A percentile compares a stretch with the other conserved stretches of the same genome.
These are phyloP conservation scores for Chrysolina haemoptera DNA, from an alignment of 2,888 invertebrate species.

Conservation along the genomic window DNA sequence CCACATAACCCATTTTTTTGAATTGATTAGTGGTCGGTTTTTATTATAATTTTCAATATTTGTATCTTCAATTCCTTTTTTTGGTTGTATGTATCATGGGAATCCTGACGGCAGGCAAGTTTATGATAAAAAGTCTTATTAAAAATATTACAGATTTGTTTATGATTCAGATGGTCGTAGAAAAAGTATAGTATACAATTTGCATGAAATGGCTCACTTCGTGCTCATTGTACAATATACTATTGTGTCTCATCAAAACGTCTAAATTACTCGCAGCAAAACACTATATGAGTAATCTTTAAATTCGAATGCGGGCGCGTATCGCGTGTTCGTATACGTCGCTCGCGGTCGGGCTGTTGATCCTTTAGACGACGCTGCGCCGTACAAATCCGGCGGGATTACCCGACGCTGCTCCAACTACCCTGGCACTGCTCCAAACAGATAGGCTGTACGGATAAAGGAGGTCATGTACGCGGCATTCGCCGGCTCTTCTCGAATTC, in stretches of 20 bases:
- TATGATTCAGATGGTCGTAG: too few species aligned
- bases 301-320: slow-evolving; percentile 60
- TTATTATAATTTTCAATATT: too few species aligned
- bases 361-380: slow-evolving; percentile 57
- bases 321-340: slow-evolving; percentile 56
- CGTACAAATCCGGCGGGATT: slow-evolving; percentile 61
- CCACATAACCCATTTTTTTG: too few species aligned
- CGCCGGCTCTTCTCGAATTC: slow-evolving; percentile 50
- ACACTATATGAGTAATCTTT: slow-evolving; percentile 51
- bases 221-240: too few species aligned
- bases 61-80: too few species aligned
- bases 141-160: too few species aligned
- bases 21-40: too few species aligned
- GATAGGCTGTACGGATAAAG: slow-evolving; percentile 62
- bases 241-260: not conserved
- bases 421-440: slow-evolving; percentile 61
- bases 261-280: not conserved
- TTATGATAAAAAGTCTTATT: too few species aligned
- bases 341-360: slow-evolving; percentile 61
- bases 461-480: slow-evolving; percentile 60
- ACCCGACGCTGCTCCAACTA: slow-evolving; percentile 59
- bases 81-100: too few species aligned
- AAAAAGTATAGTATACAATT: too few species aligned
- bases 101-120: too few species aligned
- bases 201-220: too few species aligned